These are phyloP conservation scores for Heteronetta atricapilla DNA, from an alignment of 2,113 vertebrate species.

Conservation along the genomic window DNA sequence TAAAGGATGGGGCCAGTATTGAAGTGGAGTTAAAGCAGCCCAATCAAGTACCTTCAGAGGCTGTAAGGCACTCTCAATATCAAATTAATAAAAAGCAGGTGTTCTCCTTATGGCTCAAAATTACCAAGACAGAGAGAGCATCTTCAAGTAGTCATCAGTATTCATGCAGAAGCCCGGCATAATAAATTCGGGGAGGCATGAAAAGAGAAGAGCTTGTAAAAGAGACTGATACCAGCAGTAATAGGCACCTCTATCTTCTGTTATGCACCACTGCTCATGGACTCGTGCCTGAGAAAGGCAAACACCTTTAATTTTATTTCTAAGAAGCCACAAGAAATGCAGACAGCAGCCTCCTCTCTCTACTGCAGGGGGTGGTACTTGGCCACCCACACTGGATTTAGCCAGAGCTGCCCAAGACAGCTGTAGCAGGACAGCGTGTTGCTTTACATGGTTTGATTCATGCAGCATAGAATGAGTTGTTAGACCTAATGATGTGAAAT, in stretches of 20 bases:
- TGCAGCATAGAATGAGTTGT: not conserved
- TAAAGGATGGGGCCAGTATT: not conserved
- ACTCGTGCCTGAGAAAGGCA: not conserved
- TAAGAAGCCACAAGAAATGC: not conserved
- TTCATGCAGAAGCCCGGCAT: not conserved
- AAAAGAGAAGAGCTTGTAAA: not conserved
- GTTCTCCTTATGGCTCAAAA: not conserved
- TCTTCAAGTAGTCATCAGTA: slow-evolving; percentile 6
- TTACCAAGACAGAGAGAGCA: not conserved
- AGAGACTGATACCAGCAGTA: not conserved
- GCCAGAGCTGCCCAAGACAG: not conserved
- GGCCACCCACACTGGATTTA: not conserved
- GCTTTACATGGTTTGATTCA: not conserved
- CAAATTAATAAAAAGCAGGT: not conserved
- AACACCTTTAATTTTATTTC: not conserved
- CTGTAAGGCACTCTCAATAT: not conserved
- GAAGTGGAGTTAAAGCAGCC: not conserved
- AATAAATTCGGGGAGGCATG: not conserved
- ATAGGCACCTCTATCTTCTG: not conserved
- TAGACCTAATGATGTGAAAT: not conserved
- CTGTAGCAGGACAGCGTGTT: not conserved
- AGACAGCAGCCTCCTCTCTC: not conserved
- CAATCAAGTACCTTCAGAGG: not conserved
- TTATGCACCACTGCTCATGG: not conserved
- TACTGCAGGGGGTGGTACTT: not conserved